Base-by-base conservation (phyloP, 37 sponge, comb jelly and placozoan species). In the Oopsacas minuta region DNA sequence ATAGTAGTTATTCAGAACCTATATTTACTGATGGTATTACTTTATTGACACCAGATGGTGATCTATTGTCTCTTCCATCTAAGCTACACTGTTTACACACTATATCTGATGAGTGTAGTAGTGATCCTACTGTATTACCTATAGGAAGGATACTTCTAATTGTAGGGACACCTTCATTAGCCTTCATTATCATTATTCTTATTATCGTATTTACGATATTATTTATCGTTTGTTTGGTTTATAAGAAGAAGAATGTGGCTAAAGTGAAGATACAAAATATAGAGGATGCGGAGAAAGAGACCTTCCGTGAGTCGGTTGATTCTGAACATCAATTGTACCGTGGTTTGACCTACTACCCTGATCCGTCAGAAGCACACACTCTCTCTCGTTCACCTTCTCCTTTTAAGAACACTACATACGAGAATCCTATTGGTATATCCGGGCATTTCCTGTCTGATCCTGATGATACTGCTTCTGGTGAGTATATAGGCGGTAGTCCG, bases 331-430 rank as follows among this genome's bases (percentile, higher is more conserved):
- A 5, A 3, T 61, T n/a, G 30, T 61, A 61, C 22, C 75, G 75
- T 61, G 75, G 75, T 34, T 5, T 61, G 75, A 61, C 75, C 28
- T 61, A 61, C 75, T 61, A 61, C 75, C 75, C 75, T 32, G 75
- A 61, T 61, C 75, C 75, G 7, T 61, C 75, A 61, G 75, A 61
- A 12, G 22, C 75, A 3, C 28, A 61, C 22, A 32, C 75, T 25
- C 75, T 61, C 28, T 25, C 75, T 25, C 75, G 75, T 12, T 25
- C 75, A 5, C 75, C 75, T 25, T 61, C 75, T 12, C 75, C 75
- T 20, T 61, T 32, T 12, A 61, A 12, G 22, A n/a, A 61, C 22
- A n/a, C n/a, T n/a, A n/a, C n/a, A n/a, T n/a, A n/a, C n/a, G n/a
- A n/a, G n/a, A n/a, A n/a, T n/a, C n/a, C n/a, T n/a, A n/a, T n/a